These are phyloP conservation scores for Poecilia latipinna DNA, from an alignment of 2,113 vertebrate genomes.

Conservation along the genomic window DNA sequence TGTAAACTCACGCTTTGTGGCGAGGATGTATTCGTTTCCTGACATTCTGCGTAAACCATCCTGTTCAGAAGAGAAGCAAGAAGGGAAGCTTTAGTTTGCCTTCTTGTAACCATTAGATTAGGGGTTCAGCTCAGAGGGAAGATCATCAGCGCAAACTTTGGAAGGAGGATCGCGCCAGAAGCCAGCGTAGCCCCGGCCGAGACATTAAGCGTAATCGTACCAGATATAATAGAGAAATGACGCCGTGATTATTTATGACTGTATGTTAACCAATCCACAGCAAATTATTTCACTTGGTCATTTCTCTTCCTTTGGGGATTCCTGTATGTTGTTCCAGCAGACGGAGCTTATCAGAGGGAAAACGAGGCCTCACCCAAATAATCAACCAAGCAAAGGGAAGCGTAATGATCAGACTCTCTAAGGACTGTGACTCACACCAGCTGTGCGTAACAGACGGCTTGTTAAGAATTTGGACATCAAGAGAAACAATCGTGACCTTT, in stretches of 20 bases:
- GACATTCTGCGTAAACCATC: slow-evolving; percentile 93
- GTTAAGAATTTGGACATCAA: slow-evolving; percentile 10
- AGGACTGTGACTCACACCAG: slow-evolving; percentile 28
- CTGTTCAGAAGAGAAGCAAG: slow-evolving; percentile 69
- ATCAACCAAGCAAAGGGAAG: slow-evolving; percentile 34
- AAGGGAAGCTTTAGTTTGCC: slow-evolving; percentile 9
- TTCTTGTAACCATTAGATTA: slow-evolving; percentile 1
- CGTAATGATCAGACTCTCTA: slow-evolving; percentile 23
- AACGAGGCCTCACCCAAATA: slow-evolving; percentile 40
- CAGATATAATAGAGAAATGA: slow-evolving; percentile 12
- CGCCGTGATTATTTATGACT: slow-evolving; percentile 26
- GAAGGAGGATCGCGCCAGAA: background rate
- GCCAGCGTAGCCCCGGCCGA: no score
- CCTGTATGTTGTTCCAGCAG: slow-evolving; percentile 31
- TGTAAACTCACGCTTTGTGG: slow-evolving; percentile 90
- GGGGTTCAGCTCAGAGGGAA: background rate
- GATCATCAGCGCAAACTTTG: background rate
- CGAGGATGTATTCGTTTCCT: slow-evolving; percentile 91
- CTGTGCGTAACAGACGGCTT: slow-evolving; percentile 13
- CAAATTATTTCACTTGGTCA: slow-evolving; percentile 28
- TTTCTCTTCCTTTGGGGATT: slow-evolving; percentile 35
- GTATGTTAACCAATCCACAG: slow-evolving; percentile 26
- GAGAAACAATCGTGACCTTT: background rate
- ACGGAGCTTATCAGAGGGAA: slow-evolving; percentile 31
- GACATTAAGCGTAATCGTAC: background rate